phyloP scores from a whole-genome alignment of 2,797 vertebrate species.

The Pipistrellus kuhlii region DNA sequence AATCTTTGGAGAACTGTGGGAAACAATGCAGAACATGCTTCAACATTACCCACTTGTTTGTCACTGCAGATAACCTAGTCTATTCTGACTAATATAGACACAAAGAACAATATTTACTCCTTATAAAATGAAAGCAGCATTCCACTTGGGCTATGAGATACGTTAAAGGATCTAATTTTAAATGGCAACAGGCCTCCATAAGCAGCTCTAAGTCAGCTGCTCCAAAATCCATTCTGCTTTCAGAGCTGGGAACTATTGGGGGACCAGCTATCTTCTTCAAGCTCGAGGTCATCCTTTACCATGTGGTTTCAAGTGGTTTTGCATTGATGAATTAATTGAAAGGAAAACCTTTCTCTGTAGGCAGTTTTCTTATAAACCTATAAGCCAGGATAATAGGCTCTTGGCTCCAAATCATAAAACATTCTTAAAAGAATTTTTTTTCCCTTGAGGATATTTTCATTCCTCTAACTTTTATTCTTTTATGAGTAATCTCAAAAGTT shows the following conservation, averaged over 20 bases:
- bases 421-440: neutral
- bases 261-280: neutral
- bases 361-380: constrained; percentile 30
- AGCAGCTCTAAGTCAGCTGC: neutral
- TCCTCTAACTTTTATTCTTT: constrained; percentile 39
- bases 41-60: neutral
- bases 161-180: neutral
- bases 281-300: neutral
- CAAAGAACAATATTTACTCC: neutral
- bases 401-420: constrained; percentile 39
- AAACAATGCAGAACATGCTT: neutral
- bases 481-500: constrained; percentile 27
- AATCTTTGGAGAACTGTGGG: neutral
- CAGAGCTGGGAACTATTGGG: neutral
- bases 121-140: neutral
- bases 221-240: neutral
- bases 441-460: constrained; percentile 42
- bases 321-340: neutral
- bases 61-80: neutral
- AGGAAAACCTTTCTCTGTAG: neutral
- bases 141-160: neutral
- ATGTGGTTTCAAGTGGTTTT: neutral
- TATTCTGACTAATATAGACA: neutral
- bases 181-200: neutral
- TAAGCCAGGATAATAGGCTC: neutral